Evolutionary conservation across 1,140 invertebrate species (phyloP), one percentile per base, ranked within the genome.

Genomic region (Drosophila parabipectinata): DNA sequence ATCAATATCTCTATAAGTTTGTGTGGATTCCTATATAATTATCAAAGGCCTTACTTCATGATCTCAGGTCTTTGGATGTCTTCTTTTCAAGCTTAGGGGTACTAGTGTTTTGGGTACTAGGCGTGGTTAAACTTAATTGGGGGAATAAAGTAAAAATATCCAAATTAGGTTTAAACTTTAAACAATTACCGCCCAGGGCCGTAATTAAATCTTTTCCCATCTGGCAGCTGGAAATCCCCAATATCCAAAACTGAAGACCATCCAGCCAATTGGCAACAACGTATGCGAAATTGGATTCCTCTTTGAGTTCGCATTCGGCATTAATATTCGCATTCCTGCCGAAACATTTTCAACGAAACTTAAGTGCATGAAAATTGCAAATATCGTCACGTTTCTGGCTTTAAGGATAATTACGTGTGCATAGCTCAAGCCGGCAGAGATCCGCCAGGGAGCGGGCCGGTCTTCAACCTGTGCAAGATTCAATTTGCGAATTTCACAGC

Each of bases 301-400:
- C 52, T 58, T 66, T 37, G 37, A 21, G 44, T 10, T 71, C 72
- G 52, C 39, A 71, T 53, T 57, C 48, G 53, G 37, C 79, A 83
- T 82, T 74, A 78, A 82, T 74, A 77, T 81, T 77, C 79, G 62
- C 73, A 82, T 74, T 78, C 74, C 56, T 44, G 47, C 51, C 48
- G 18, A 78, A 37, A 60, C 58, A 69, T 68, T 57, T 58, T 59
- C 56, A 75, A 62, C 63, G 59, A 60, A 71, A 77, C 67, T 62
- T 60, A 81, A 77, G 62, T 62, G 58, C 59, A 64, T 78, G 54
- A 69, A 83, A 79, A 67, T 74, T 79, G 79, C 52, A 83, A 83
- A 82, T 82, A 79, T 82, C 75, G 71, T 82, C 79, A 79, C 79
- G 79, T 83, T 84, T 82, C 60, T 79, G 80, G 71, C 58, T 81